These are phyloP conservation scores for Agonum fuliginosum DNA, from an alignment of 2,888 invertebrate species.

Conservation along the genomic window DNA sequence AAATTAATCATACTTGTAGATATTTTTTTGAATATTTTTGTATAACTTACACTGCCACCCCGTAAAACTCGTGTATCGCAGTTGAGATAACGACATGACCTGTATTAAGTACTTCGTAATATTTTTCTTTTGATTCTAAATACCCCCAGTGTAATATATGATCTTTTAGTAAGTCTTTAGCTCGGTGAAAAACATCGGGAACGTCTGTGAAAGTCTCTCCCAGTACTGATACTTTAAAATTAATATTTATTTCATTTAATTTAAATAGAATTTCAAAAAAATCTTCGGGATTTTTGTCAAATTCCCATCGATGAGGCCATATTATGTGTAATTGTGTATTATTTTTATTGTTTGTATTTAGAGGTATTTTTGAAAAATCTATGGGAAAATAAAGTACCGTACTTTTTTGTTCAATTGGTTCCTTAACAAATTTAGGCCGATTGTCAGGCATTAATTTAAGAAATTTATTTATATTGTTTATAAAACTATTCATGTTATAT, in stretches of 20 bases:
- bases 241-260: conserved; percentile 73
- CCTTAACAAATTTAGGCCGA: conserved; percentile 75
- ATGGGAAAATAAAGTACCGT: conserved; percentile 76
- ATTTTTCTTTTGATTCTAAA: conserved; percentile 75
- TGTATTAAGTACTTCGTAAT: conserved; percentile 74
- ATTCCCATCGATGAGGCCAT: conserved; percentile 88
- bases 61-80: conserved; percentile 85
- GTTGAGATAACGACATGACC: conserved; percentile 83
- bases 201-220: conserved; percentile 79
- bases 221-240: conserved; percentile 78
- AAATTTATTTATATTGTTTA: conserved; percentile 77
- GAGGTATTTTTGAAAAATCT: conserved; percentile 64
- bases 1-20: conserved; percentile 64
- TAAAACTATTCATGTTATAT: conserved; percentile 81
- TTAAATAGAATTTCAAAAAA: conserved; percentile 76
- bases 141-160: conserved; percentile 79
- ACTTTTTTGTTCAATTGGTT: conserved; percentile 77
- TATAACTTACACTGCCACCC: conserved; percentile 80
- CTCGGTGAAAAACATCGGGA: conserved; percentile 77
- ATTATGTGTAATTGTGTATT: conserved; percentile 76
- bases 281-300: conserved; percentile 82
- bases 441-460: conserved; percentile 81
- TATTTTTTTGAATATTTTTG: conserved; percentile 48
- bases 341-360: conserved; percentile 49
- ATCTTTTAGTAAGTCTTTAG: conserved; percentile 72